Evolutionary conservation across 2,797 vertebrate genomes (phyloP), one percentile per base, ranked within the genome.

Genomic region (Rhinatrema bivittatum): DNA sequence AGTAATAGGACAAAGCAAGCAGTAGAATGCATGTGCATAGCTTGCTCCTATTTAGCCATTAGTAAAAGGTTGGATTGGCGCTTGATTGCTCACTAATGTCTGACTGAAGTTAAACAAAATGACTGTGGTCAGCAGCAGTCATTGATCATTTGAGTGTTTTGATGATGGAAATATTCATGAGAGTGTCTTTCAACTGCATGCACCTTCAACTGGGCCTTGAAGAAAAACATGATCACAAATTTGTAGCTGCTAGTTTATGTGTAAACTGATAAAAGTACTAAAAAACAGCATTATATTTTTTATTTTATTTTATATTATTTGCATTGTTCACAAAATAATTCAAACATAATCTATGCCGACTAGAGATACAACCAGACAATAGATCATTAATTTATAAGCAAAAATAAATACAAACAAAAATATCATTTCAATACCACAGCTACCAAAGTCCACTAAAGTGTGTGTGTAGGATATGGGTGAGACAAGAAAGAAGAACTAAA

Each of bases 201-300:
- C 25, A 39, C 19, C 21, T 71, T 56, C 13, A 53, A 55, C 35
- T 40, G 25, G 49, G 2, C 8, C 43, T 32, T 25, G 18, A 42
- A 16, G 46, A 28, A 42, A 48, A 32, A 10, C 9, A 30, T 12
- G 2, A n/a, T 29, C 5, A 13, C n/a, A 11, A 9, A 1, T 17
- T 17, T 32, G 3, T 12, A 22, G 10, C 4, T 42, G 3, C 24
- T 44, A 4, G 15, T 16, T 45, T 12, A 14, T 18, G 13, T 4
- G 21, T 25, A 15, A 53, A 13, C 15, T 57, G 25, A 35, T 30
- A 20, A 52, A 50, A 24, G 11, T 4, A 21, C 8, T 7, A n/a
- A n/a, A n/a, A n/a, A n/a, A n/a, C n/a, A n/a, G n/a, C n/a, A n/a
- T n/a, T n/a, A n/a, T n/a, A n/a, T n/a, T n/a, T n/a, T n/a, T n/a